phyloP scores from a whole-genome alignment of 2,888 invertebrate genomes.

The Alloplasta piceator region DNA sequence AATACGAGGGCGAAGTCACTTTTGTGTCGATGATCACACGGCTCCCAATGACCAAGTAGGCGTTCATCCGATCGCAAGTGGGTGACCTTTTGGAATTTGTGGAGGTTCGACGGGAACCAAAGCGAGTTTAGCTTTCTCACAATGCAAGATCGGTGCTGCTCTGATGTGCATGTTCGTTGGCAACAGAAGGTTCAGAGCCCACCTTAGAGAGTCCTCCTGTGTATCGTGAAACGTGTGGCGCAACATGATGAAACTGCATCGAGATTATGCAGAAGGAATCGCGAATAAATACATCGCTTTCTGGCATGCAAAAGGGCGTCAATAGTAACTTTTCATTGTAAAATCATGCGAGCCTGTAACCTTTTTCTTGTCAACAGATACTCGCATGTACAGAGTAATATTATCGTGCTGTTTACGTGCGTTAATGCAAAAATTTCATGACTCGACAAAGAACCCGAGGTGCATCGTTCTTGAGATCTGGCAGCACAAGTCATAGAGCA shows the following conservation, averaged over 20 bases:
- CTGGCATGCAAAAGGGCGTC: not conserved
- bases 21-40: slow-evolving; percentile 34
- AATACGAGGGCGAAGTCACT: slow-evolving; percentile 38
- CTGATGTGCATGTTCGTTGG: slow-evolving; percentile 69
- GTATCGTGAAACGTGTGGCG: slow-evolving; percentile 21
- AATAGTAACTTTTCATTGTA: too few species aligned
- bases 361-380: not conserved
- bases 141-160: slow-evolving; percentile 29
- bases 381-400: slow-evolving; percentile 65
- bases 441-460: slow-evolving; percentile 54
- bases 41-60: slow-evolving; percentile 53
- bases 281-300: not conserved
- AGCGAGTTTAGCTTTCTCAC: slow-evolving; percentile 68
- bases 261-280: slow-evolving; percentile 43
- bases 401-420: slow-evolving; percentile 53
- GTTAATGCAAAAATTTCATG: slow-evolving; percentile 68
- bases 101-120: slow-evolving; percentile 69
- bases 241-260: slow-evolving; percentile 49
- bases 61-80: slow-evolving; percentile 66
- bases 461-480: slow-evolving; percentile 57
- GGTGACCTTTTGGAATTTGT: slow-evolving; percentile 79
- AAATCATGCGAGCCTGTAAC: too few species aligned
- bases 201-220: slow-evolving; percentile 30
- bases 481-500: slow-evolving; percentile 58
- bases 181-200: slow-evolving; percentile 38